Evolutionary conservation across 2,113 vertebrate genomes (phyloP).

Genomic region (Melanostigma gelatinosum): DNA sequence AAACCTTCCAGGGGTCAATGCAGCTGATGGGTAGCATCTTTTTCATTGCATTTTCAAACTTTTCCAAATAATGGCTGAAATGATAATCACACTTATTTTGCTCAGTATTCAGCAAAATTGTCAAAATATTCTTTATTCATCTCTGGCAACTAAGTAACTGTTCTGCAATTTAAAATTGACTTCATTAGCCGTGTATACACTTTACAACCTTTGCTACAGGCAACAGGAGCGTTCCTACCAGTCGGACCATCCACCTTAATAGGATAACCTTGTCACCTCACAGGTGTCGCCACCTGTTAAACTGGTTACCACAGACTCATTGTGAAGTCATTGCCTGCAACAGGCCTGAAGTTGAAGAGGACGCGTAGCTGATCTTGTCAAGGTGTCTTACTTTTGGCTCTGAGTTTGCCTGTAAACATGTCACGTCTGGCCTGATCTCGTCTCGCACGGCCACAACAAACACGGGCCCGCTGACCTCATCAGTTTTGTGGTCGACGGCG

Average conservation of each 20-base stretch:
- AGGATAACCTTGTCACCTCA: conserved; percentile 48
- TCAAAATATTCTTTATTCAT: too few species aligned
- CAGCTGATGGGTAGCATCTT: background rate
- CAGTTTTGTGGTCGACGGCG: conserved; percentile 42
- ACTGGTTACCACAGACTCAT: conserved; percentile 7
- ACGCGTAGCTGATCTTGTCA: conserved; percentile 10
- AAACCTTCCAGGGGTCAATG: conserved; percentile 21
- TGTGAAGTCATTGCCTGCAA: conserved; percentile 3
- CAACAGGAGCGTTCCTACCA: conserved; percentile 16
- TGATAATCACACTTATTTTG: too few species aligned
- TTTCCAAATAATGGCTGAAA: conserved; percentile 1
- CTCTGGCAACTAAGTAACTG: too few species aligned
- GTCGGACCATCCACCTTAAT: conserved; percentile 45
- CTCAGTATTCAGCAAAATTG: too few species aligned
- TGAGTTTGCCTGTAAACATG: conserved; percentile 50
- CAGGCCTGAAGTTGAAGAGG: background rate
- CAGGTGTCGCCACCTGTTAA: conserved; percentile 24
- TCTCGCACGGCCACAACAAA: conserved; percentile 51
- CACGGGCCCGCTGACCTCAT: conserved; percentile 64
- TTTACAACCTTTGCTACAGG: background rate
- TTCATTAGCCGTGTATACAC: too few species aligned
- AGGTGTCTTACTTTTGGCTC: conserved; percentile 13
- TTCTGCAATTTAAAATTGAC: too few species aligned
- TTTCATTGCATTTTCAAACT: conserved; percentile 13
- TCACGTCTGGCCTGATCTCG: conserved; percentile 23